Evolutionary conservation across 2,113 vertebrate genomes (phyloP).

Genomic region (cattle (Bos taurus)): DNA sequence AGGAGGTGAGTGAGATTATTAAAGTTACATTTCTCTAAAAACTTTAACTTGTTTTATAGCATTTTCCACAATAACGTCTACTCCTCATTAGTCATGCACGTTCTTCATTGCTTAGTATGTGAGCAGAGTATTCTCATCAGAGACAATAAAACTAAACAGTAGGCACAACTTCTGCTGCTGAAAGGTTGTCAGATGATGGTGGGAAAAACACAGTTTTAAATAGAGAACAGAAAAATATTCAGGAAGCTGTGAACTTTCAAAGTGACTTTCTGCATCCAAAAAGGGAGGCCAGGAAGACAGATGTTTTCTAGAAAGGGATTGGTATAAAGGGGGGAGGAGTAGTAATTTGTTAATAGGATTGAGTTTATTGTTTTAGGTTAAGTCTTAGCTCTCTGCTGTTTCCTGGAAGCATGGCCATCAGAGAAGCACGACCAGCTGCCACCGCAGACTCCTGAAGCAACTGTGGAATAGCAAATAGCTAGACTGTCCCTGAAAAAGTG

Average conservation of each 20-base stretch:
- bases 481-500: constrained; percentile 51
- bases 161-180: not conserved
- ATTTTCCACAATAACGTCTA: not conserved
- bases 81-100: not conserved
- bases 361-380: constrained; percentile 62
- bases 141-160: not conserved
- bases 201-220: constrained; percentile 59
- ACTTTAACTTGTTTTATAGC: not conserved
- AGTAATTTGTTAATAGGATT: constrained; percentile 57
- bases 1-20: not conserved
- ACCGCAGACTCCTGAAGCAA: constrained; percentile 68
- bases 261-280: constrained; percentile 43
- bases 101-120: not conserved
- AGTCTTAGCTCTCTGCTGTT: constrained; percentile 55
- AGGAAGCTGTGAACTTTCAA: constrained; percentile 54
- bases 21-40: not conserved
- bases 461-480: constrained; percentile 72
- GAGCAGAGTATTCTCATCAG: not conserved
- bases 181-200: constrained; percentile 34
- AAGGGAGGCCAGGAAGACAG: constrained; percentile 47
- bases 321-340: not conserved
- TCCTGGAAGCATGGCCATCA: constrained; percentile 65
- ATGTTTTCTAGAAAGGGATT: constrained; percentile 56
- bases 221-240: constrained; percentile 43
- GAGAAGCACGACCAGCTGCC: constrained; percentile 67